A percentile compares a stretch with the other conserved stretches of the same genome.
Evolutionary conservation across 2,113 vertebrate species (phyloP).

Genomic region (Sander vitreus): DNA sequence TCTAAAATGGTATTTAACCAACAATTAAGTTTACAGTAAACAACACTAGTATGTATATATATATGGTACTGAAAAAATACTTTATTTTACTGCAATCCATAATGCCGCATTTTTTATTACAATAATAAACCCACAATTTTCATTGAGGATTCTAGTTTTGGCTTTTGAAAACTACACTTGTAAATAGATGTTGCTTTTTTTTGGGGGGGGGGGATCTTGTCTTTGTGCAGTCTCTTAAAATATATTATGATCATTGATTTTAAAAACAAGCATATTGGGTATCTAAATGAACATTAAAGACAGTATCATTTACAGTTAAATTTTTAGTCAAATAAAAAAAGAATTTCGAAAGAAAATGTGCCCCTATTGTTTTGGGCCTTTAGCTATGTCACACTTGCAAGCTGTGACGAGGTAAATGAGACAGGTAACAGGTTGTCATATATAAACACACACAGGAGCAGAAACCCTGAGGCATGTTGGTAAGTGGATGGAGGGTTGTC

Average conservation of each 20-base stretch:
- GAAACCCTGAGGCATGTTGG: slow-evolving; percentile 61
- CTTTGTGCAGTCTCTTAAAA: neutral
- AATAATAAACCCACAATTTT: neutral
- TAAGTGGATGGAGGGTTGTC: slow-evolving; percentile 7
- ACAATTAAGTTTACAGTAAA: neutral
- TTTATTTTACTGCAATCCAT: neutral
- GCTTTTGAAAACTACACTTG: neutral
- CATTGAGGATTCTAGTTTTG: neutral
- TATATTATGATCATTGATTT: neutral
- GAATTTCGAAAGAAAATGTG: neutral
- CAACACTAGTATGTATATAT: too few species aligned
- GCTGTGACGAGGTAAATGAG: slow-evolving; percentile 85
- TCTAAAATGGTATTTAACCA: neutral
- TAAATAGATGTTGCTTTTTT: neutral
- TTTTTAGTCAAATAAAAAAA: neutral
- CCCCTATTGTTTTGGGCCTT: slow-evolving; percentile 18
- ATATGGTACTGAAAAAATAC: neutral
- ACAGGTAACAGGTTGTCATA: slow-evolving; percentile 72
- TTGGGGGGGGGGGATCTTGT: neutral
- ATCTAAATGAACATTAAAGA: neutral
- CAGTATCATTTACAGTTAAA: neutral
- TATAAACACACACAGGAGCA: slow-evolving; percentile 31
- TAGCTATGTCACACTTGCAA: slow-evolving; percentile 58
- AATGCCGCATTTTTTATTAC: neutral
- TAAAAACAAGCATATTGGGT: neutral